A percentile compares a stretch with the other conserved stretches of the same genome.
phyloP scores from a whole-genome alignment of 1,140 invertebrate species.

The Eumaeus atala region DNA sequence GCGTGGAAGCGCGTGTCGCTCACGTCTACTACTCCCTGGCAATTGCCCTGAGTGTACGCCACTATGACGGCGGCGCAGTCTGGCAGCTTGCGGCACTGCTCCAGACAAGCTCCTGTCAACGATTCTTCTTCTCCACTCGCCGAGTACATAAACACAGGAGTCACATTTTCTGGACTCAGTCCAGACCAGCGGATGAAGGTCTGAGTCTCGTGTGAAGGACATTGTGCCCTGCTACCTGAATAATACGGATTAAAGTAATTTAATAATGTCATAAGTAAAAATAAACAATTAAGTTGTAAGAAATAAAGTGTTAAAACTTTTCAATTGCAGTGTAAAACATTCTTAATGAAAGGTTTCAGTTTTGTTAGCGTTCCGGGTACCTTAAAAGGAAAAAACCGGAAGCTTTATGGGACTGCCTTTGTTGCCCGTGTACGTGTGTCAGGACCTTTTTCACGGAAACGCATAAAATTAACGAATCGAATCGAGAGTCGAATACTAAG shows the following conservation, averaged over 20 bases:
- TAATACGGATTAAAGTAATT: neutral
- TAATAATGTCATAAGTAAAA: too few relatives aligned
- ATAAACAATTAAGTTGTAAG: too few relatives aligned
- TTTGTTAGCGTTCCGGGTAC: too few relatives aligned
- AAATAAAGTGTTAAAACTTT: too few relatives aligned
- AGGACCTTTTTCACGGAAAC: too few relatives aligned
- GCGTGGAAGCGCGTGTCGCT: slow-evolving; percentile 32
- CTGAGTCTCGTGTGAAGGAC: slow-evolving; percentile 26
- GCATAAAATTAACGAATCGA: too few relatives aligned
- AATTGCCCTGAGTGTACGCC: slow-evolving; percentile 48
- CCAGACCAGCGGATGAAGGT: slow-evolving; percentile 58
- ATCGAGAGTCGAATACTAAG: too few relatives aligned
- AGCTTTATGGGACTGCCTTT: too few relatives aligned
- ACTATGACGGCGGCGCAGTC: slow-evolving; percentile 50
- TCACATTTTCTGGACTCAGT: slow-evolving; percentile 37
- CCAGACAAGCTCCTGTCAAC: slow-evolving; percentile 48
- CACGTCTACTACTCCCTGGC: slow-evolving; percentile 42
- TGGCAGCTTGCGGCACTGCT: slow-evolving; percentile 46
- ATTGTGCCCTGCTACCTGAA: slow-evolving; percentile 30
- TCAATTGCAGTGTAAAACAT: too few relatives aligned
- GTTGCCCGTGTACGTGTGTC: too few relatives aligned
- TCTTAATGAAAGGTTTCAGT: too few relatives aligned
- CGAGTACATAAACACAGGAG: slow-evolving; percentile 58
- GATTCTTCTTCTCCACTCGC: slow-evolving; percentile 59
- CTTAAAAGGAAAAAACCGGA: too few relatives aligned